phyloP scores from a whole-genome alignment of 2,797 vertebrate genomes.

The Chrosomus eos region DNA sequence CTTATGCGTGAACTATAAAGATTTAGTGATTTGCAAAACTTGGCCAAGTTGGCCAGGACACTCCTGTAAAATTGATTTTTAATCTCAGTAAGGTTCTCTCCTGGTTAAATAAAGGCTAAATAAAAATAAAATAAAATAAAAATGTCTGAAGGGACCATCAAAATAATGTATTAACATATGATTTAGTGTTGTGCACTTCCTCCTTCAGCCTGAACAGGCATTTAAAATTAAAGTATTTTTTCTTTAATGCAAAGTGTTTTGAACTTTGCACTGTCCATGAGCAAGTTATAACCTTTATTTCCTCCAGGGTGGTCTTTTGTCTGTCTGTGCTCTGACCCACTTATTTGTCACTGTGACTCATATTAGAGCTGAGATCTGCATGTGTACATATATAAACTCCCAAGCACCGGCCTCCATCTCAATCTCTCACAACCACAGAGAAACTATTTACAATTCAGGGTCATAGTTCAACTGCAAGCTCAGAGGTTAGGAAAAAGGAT shows the following conservation, averaged over 20 bases:
- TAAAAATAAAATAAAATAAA: no score
- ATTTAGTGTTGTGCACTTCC: not conserved
- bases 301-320: slow-evolving; percentile 23
- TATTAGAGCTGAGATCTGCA: not conserved
- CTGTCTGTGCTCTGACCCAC: slow-evolving; percentile 33
- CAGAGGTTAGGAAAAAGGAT: not conserved
- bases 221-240: not conserved
- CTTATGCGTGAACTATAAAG: no score
- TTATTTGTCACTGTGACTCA: slow-evolving; percentile 37
- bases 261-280: slow-evolving; percentile 23
- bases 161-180: not conserved
- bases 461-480: not conserved
- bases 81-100: no score
- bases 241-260: not conserved
- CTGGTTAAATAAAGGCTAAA: no score
- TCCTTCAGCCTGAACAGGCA: not conserved
- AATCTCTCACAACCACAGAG: not conserved
- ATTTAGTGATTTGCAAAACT: no score
- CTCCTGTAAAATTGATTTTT: no score
- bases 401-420: not conserved
- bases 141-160: no score
- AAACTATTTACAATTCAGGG: slow-evolving; percentile 5
- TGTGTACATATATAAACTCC: not conserved
- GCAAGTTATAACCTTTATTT: slow-evolving; percentile 35
- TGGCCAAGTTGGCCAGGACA: no score